These are phyloP conservation scores for Euwallacea fornicatus DNA, from an alignment of 1,140 invertebrate genomes.

Conservation along the genomic window DNA sequence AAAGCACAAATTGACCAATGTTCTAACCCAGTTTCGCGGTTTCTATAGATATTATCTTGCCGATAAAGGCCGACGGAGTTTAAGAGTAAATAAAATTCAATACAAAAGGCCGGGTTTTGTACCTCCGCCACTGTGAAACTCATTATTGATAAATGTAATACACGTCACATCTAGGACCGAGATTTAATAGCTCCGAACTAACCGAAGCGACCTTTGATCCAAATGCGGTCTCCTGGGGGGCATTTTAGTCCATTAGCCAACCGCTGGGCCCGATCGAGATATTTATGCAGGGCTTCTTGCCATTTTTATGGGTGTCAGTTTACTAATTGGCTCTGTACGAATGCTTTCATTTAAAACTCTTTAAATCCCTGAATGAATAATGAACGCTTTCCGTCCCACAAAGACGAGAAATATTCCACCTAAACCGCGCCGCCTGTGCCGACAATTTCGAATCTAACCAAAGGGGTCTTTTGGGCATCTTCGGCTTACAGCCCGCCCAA, in stretches of 20 bases:
- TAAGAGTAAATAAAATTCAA: no score
- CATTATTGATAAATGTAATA: no score
- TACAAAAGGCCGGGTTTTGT: no score
- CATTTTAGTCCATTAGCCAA: slow-evolving; percentile 18
- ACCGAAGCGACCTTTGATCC: slow-evolving; percentile 9
- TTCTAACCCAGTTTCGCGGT: no score
- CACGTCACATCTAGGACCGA: no score
- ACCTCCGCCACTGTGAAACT: no score
- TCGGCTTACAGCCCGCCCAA: slow-evolving; percentile 27
- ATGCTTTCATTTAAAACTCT: neutral
- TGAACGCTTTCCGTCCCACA: neutral
- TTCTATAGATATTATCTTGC: no score
- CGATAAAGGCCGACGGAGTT: no score
- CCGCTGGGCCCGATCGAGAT: slow-evolving; percentile 14
- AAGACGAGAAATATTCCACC: neutral
- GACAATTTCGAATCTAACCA: slow-evolving; percentile 10
- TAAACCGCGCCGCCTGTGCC: neutral
- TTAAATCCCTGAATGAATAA: neutral
- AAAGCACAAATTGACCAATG: no score
- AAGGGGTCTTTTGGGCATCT: slow-evolving; percentile 3
- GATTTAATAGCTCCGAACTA: neutral
- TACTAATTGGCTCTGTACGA: slow-evolving; percentile 19
- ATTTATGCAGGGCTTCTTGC: slow-evolving; percentile 16
- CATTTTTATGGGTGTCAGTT: slow-evolving; percentile 27
- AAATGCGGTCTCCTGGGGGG: slow-evolving; percentile 8